Conservation (phyloP, 2,797 vertebrate genomes). For the Eremophila alpestris region DNA sequence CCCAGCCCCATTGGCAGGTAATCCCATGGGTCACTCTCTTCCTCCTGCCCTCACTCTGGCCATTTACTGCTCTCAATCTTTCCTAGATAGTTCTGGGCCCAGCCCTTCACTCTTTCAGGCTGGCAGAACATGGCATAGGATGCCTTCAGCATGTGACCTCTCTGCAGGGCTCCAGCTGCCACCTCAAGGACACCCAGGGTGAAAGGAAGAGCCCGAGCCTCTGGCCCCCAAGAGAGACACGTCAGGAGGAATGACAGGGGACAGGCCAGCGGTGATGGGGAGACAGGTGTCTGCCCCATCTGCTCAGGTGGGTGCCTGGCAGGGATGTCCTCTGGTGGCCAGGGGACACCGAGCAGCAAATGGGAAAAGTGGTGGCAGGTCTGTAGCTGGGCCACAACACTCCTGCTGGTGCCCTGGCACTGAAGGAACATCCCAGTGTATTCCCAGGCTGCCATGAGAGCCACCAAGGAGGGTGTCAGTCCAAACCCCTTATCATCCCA, state of each 20-base stretch:
- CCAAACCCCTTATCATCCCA: background rate
- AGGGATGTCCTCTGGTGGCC: background rate
- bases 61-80: background rate
- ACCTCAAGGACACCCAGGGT: background rate
- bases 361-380: background rate
- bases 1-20: background rate
- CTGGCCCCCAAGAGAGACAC: fast-evolving
- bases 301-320: slow-evolving; percentile 12
- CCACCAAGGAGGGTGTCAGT: background rate
- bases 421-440: background rate
- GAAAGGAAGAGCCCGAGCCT: background rate
- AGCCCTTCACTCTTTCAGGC: background rate
- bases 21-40: fast-evolving
- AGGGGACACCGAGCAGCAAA: background rate
- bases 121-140: background rate
- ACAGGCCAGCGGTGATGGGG: fast-evolving
- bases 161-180: background rate
- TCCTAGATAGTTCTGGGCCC: background rate
- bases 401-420: background rate
- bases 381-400: fast-evolving
- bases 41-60: background rate
- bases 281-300: slow-evolving; percentile 60
- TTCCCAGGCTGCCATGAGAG: background rate
- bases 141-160: background rate
- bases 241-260: background rate